Base-by-base conservation (phyloP, 2,888 invertebrate species). In the Diplolepis rosae region DNA sequence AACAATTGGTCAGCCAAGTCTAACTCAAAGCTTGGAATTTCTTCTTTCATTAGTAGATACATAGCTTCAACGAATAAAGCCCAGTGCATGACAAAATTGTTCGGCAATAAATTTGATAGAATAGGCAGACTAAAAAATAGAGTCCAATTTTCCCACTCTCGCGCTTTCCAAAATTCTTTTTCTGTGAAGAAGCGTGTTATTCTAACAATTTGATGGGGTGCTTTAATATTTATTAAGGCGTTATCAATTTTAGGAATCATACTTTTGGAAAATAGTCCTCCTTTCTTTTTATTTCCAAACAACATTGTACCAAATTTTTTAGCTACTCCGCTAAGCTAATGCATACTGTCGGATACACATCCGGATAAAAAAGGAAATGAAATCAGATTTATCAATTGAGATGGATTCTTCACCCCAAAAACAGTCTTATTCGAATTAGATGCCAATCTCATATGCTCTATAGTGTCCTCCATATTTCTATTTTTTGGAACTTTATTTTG, bases 311-410 rank as follows among this genome's bases (percentile, higher is more conserved):
- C 51, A 68, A 75, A 67, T 42, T 70, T 66, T 70, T 52, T 50
- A 1, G 48, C 61, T 45, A 70, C 67, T 1, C 70, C 72, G 27
- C 70, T 27, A 11, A 28, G 4, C n/a, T 61, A 51, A 24, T 72
- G 72, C 69, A 72, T 70, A 24, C 51, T 56, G 54, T 77, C 73
- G 1, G 69, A 69, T n/a, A 73, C 68, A 50, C 65, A 74, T 18
- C 68, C 71, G n/a, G 18, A 7, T 7, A 77, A 66, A 5, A 74
- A 69, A 28, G 70, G 52, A 66, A 72, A 75, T 6, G 32, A 2
- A 3, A 35, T 15, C 32, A 77, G 42, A 56, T 70, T 67, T 48
- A 73, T 35, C 9, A 77, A 27, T 24, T 50, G 18, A 42, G 72
- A 39, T 9, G 72, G 61, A 56, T 30, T 39, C 32, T 73, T 68